Base-by-base conservation (phyloP, 2,113 vertebrate genomes). In the Procavia capensis region DNA sequence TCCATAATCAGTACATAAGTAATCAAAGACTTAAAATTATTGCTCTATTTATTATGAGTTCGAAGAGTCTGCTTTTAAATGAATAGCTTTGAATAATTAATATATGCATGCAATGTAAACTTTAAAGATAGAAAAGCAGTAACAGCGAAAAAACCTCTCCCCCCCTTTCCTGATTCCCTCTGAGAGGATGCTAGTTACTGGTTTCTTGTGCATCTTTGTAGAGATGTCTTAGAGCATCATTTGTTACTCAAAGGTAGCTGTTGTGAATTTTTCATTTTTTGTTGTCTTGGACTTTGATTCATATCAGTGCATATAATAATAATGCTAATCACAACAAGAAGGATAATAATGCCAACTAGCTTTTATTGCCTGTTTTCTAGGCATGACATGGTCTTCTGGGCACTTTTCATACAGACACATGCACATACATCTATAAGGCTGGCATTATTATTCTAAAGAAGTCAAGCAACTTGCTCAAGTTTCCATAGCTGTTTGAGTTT, bases 41-140 rank as follows among this genome's bases (percentile, higher is more conserved):
- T 84, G 11, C 11, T 36, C 11, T 72, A 64, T 83, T 92, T 92
- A 64, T 92, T 41, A 92, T 34, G 29, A 22, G 45, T 94, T 82
- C 50, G 45, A 92, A 74, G 19, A n/a, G 5, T 72, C 36, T 91
- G 29, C 78, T 96, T 91, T 85, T 27, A 82, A 86, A 89, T 91
- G 29, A 66, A 34, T 63, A 36, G n/a, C 85, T 91, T 95, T 95
- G 43, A 93, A 76, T 94, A 80, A 90, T 94, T 93, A 90, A 92
- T 90, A 11, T 27, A 41, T 87, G 7, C 8, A 39, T n/a, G 27
- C 0, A 91, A 68, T 66, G 68, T 41, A 86, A 75, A 50, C 10
- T 59, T 82, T 80, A 90, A 95, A 93, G 70, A 36, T 61, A 36
- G 43, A 91, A 79, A 17, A 61, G 36, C 24, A 70, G 41, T 39